Base-by-base conservation (phyloP, 2,797 vertebrate genomes). In the Sorex maritimensis region DNA sequence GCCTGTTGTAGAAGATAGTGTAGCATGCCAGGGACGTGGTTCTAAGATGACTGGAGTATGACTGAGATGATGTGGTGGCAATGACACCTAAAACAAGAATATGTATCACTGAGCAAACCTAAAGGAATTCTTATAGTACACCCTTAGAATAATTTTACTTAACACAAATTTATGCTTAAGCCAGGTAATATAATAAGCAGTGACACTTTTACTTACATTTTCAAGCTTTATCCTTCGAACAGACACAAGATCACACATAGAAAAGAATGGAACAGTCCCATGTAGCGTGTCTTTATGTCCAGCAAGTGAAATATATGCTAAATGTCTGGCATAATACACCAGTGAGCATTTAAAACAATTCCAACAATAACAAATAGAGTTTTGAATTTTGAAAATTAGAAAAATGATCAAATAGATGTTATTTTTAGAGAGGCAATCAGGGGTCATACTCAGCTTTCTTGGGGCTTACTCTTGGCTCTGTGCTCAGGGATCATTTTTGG, bases 121-220 rank as follows among this genome's bases (percentile, higher is more conserved):
- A 61, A 75, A 78, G 34, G n/a, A 73, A 55, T 38, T n/a, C 14
- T 34, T 12, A 44, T n/a, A 58, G 71, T 13, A 68, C 49, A 52
- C 49, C 9, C 17, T 49, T 44, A 34, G 1, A 41, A 41, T 89
- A 84, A 38, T 55, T 55, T 65, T 74, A 67, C 38, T 84, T 84
- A 67, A 61, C 5, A 34, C 10, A 84, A 28, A 88, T 24, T 72
- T 38, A 79, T 55, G 74, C 30, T 61, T 67, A 41, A 89, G 10
- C 14, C 34, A 71, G n/a, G 13, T n/a, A 68, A 41, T 68, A 26
- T 17, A 2, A 23, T 79, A 63, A 65, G 28, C 44, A 71, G 24
- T 46, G 74, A 26, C 44, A 72, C 78, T 86, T 82, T 72, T 92
- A 58, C 15, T 80, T 81, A 11, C 1, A 24, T 52, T 95, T 69